Evolutionary conservation across 2,113 vertebrate genomes (phyloP).

Genomic region (Oryctolagus cuniculus): mOryCun1.1 NC_091438.1:162072001-162072500

Average conservation of each 20-base stretch:
- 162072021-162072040: fast-evolving
- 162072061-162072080: constrained; percentile 24
- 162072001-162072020: fast-evolving
- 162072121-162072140: constrained; percentile 62
- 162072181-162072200: background rate
- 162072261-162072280: background rate
- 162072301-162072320: background rate
- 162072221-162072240: background rate
- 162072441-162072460: too few species aligned
- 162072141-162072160: constrained; percentile 53
- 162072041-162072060: background rate
- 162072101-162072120: constrained; percentile 76
- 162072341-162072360: background rate
- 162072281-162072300: background rate
- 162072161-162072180: background rate
- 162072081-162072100: constrained; percentile 82
- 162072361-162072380: background rate
- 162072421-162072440: too few species aligned
- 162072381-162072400: too few species aligned
- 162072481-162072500: too few species aligned
- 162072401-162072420: too few species aligned
- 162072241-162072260: fast-evolving
- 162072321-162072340: background rate
- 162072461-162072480: too few species aligned
- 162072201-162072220: fast-evolving